A percentile compares a stretch with the other conserved stretches of the same genome.
These are phyloP conservation scores for Agonum fuliginosum DNA, from an alignment of 2,888 invertebrate genomes.

Conservation along the genomic window DNA sequence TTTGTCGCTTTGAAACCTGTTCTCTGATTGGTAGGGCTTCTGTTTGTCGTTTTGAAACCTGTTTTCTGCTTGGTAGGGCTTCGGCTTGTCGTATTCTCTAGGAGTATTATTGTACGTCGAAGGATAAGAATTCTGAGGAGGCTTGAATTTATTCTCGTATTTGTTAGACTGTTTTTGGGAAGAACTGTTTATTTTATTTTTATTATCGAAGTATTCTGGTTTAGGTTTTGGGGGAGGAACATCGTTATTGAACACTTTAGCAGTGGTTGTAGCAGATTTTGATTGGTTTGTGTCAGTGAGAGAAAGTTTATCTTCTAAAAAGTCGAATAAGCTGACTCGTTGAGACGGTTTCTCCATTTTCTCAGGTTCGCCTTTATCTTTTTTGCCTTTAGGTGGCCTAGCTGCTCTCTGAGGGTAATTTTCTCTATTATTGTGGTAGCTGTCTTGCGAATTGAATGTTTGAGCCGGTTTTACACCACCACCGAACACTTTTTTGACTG, in stretches of 20 bases:
- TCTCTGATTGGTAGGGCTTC: constrained; percentile 27
- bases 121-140: constrained; percentile 58
- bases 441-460: constrained; percentile 47
- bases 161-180: constrained; percentile 55
- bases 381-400: constrained; percentile 45
- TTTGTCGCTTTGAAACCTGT: constrained; percentile 65
- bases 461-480: constrained; percentile 74
- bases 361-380: constrained; percentile 75
- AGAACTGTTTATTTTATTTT: constrained; percentile 40
- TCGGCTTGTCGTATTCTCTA: not conserved
- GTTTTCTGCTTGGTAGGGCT: constrained; percentile 52
- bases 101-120: constrained; percentile 50
- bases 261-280: constrained; percentile 3
- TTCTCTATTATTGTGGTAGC: constrained; percentile 30
- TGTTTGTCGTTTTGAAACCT: constrained; percentile 54
- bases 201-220: constrained; percentile 55
- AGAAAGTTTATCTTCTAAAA: constrained; percentile 87
- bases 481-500: constrained; percentile 75
- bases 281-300: constrained; percentile 65
- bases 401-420: constrained; percentile 43
- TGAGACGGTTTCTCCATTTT: constrained; percentile 84
- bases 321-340: constrained; percentile 87
- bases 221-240: constrained; percentile 38
- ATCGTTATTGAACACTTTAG: not conserved
- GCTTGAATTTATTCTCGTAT: constrained; percentile 59